Evolutionary conservation across 2,888 invertebrate species (phyloP), one percentile per base, ranked within the genome.

Genomic region (Drosophila infuscata): DNA sequence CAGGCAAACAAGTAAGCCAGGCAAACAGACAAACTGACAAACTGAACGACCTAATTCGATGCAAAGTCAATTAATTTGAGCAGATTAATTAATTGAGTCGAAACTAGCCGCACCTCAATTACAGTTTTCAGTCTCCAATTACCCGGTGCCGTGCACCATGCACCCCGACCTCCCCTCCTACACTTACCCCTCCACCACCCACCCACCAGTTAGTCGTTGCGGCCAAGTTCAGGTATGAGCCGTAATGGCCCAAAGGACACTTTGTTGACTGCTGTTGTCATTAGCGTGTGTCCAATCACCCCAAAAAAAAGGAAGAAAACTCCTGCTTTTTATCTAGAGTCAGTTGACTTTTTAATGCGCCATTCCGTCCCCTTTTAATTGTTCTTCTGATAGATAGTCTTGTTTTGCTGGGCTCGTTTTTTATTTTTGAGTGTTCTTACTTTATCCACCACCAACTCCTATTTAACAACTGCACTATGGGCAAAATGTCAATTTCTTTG

Each of bases 41-140:
- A 25, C 74, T 65, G 70, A 46, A 46, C 89, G 85, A 85, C 85
- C 85, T 71, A 85, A 87, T 85, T 85, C 85, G 82, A 85, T 85
- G 83, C 72, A 79, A 81, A 89, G 83, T 86, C 86, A 86, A 86
- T 86, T 86, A 86, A 88, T 86, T 88, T 66, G 63, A 68, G 81
- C 90, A 83, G 86, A 87, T 87, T 87, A 87, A 87, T 89, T 87
- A 86, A 83, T 81, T 79, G 76, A 81, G 74, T 75, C 74, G 58
- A 74, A 82, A 80, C 82, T 79, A 82, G 88, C 85, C 90, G 78
- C 88, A 70, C 85, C 89, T 78, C 88, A 63, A 70, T 70, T 68
- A 71, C 43, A 59, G 60, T 69, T 65, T 71, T 62, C 35, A 68
- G 76, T 84, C 80, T 88, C 79, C 76, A 62, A 76, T 89, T 79